Base-by-base conservation (phyloP, 2,797 vertebrate genomes). In the Gouania willdenowi region DNA sequence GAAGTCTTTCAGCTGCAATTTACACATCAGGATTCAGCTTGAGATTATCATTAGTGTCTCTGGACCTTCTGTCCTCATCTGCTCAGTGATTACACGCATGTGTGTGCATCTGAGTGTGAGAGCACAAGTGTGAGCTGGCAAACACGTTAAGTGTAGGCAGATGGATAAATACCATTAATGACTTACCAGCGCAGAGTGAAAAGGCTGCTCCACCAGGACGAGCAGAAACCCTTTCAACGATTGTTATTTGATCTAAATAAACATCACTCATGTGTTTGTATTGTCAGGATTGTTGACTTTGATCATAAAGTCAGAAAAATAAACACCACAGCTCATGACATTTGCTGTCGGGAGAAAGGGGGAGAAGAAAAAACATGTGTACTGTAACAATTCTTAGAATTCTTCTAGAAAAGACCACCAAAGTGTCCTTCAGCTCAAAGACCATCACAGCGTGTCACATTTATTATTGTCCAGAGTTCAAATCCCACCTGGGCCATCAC, bases 401-500 rank as follows among this genome's bases (percentile, higher is more conserved):
- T 58, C 20, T 38, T 54, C 33, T 40, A 23, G 58, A 26, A 41
- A 48, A 46, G 26, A 19, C 28, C 45, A 13, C 50, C 37, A 42
- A 17, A 47, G 31, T 31, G 25, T 59, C 59, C 31, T 41, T 22
- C 30, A 51, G 3, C n/a, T n/a, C n/a, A n/a, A n/a, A n/a, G n/a
- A n/a, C n/a, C 46, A 36, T 17, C 36, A 6, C 41, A 40, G 52
- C 41, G 40, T 49, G n/a, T 4, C 25, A 42, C 67, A 35, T 50
- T 33, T 51, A 69, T 66, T 2, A 50, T 69, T 70, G 55, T 69
- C 59, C 52, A 17, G 53, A 39, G 72, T 71, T 71, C n/a, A n/a
- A n/a, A n/a, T n/a, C n/a, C n/a, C n/a, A n/a, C n/a, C n/a, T n/a
- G n/a, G n/a, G n/a, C n/a, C n/a, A n/a, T n/a, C n/a, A n/a, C n/a